Evolutionary conservation across 2,888 invertebrate genomes (phyloP), one percentile per base, ranked within the genome.

Genomic region (Clivina fossor): DNA sequence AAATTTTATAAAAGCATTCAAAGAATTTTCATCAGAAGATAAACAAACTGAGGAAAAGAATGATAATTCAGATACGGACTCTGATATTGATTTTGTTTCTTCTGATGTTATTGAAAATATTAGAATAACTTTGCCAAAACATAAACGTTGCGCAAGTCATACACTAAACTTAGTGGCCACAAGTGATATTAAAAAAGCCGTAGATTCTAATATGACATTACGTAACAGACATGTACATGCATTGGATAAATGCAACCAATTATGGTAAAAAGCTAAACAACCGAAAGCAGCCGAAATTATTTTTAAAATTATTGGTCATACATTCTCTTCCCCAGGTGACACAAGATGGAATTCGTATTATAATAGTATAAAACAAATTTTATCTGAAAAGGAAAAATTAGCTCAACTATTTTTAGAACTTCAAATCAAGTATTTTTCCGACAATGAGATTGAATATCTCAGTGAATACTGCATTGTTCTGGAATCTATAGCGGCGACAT

Each of bases 201-300:
- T 40, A 8, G 40, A 56, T 8, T 41, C 37, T 47, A 54, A 40
- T 22, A 8, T n/a, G 22, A 22, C 22, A 22, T n/a, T 40, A n/a
- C 8, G 19, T n/a, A 5, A 41, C 44, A 30, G 58, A 62, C 56
- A 61, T 44, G n/a, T n/a, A 40, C 38, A 57, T 28, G 43, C 53
- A 44, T 33, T 58, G 13, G 4, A 26, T 24, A 60, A 60, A 57
- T 62, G 62, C 30, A 40, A 28, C 7, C 11, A 35, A 3, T 40
- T 60, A 46, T 61, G 61, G 61, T 59, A 46, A 16, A 61, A 38
- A 40, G 58, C 61, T 9, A 53, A 57, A 22, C 40, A 59, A 44
- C 59, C 61, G 26, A 61, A 60, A 22, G 2, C 22, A 2, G 3
- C 40, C 8, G 40, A 40, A 40, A 40, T 40, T 4, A 22, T 40